Evolutionary conservation across 2,113 vertebrate genomes (phyloP), one percentile per base, ranked within the genome.

Genomic region (Myotis brandtii): DNA sequence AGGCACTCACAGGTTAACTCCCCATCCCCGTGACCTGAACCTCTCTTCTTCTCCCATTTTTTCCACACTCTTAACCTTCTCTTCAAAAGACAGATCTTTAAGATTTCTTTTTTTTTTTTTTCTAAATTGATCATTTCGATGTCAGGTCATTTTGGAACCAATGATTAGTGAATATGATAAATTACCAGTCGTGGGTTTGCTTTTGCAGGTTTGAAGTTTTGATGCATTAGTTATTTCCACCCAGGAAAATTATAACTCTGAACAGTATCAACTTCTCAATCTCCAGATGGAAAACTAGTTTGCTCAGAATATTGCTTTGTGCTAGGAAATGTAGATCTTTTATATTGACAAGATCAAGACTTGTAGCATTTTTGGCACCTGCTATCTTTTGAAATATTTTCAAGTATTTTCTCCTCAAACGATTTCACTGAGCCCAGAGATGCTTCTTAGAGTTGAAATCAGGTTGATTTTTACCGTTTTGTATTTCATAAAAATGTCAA

Each of bases 131-230:
- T 98, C 98, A 97, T 96, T 95, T 89, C 96, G 94, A 96, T 96
- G 96, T 96, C 94, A 96, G 95, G 92, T 97, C 93, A 97, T 96
- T 98, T 97, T 97, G 89, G 64, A 98, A 94, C 92, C 88, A 84
- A 89, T 96, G 97, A 98, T 98, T 98, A 97, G 94, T 94, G 97
- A 97, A 95, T 96, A 97, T 86, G 95, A 98, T 97, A 97, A 98
- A 98, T 98, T 96, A 97, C 95, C 95, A 93, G 95, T 21, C 66
- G 13, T 87, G 20, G 43, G 20, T 89, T 89, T 76, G 79, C 94
- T 93, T 96, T 86, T 37, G 30, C 23, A 5, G 64, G 37, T 56
- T 89, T 95, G 92, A 95, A 92, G 96, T 95, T 98, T 97, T 96
- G 95, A 96, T 96, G 85, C 80, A 97, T 98, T 98, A 96, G 97